Evolutionary conservation across 2,113 vertebrate species (phyloP).

Genomic region (Marcusenius ussheri): DNA sequence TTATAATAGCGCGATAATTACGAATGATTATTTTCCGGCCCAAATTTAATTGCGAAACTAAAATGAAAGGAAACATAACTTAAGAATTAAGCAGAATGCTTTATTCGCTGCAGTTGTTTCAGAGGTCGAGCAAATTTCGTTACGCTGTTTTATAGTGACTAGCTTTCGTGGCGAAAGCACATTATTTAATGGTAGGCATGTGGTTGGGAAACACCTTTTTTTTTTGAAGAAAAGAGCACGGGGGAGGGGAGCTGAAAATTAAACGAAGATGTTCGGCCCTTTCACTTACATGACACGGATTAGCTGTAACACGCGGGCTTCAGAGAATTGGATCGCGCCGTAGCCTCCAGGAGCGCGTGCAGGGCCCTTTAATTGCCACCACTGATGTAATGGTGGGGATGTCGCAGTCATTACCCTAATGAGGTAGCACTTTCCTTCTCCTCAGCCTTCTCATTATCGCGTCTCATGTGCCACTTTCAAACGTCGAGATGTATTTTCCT

Average conservation of each 20-base stretch:
- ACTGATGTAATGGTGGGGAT: constrained; percentile 71
- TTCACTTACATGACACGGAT: constrained; percentile 54
- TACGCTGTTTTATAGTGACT: not conserved
- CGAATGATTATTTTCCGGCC: not conserved
- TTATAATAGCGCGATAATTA: not conserved
- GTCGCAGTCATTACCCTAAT: constrained; percentile 85
- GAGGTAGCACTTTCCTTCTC: constrained; percentile 79
- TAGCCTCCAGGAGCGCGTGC: constrained; percentile 60
- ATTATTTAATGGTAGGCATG: constrained; percentile 13
- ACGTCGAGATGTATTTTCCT: constrained; percentile 62
- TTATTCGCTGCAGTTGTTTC: not conserved
- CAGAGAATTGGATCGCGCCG: constrained; percentile 59
- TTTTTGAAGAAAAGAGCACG: constrained; percentile 2
- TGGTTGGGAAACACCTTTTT: not conserved
- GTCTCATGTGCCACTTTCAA: constrained; percentile 70
- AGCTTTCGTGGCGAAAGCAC: not conserved
- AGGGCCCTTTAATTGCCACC: constrained; percentile 78
- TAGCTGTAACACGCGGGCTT: constrained; percentile 56
- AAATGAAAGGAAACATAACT: not conserved
- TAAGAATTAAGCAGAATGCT: not conserved
- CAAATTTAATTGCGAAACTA: not conserved
- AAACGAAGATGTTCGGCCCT: constrained; percentile 44
- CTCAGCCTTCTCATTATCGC: constrained; percentile 79
- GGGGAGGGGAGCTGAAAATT: constrained; percentile 33
- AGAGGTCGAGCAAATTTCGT: not conserved